Conservation (phyloP, 1,140 invertebrate genomes). For the Zaprionus vittiger region DNA sequence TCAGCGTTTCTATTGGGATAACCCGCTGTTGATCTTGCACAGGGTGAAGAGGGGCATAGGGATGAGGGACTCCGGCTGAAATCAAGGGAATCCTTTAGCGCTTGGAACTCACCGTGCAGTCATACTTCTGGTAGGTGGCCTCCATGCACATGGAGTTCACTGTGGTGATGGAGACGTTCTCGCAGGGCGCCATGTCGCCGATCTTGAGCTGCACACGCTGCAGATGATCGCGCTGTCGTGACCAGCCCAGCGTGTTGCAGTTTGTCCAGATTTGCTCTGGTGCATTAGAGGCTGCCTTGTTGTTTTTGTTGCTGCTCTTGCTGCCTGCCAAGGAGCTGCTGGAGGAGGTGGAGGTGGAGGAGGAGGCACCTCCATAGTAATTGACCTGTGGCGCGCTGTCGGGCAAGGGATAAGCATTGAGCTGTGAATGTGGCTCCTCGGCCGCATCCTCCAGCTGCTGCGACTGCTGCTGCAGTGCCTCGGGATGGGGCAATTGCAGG, state of each 20-base stretch:
- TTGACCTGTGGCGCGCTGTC: constrained; percentile 73
- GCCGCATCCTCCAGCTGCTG: neutral
- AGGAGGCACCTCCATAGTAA: constrained; percentile 50
- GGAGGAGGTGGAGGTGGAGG: constrained; percentile 9
- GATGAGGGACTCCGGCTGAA: no score
- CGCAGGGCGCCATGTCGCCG: constrained; percentile 91
- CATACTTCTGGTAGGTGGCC: constrained; percentile 90
- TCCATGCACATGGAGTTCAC: constrained; percentile 93
- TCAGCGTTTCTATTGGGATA: no score
- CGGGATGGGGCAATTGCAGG: constrained; percentile 70
- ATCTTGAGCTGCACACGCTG: constrained; percentile 91
- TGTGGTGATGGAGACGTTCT: constrained; percentile 92
- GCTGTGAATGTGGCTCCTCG: constrained; percentile 5
- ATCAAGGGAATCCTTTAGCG: no score
- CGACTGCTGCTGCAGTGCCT: constrained; percentile 67
- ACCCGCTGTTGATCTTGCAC: no score
- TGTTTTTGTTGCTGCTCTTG: constrained; percentile 21
- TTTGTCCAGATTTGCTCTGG: constrained; percentile 85
- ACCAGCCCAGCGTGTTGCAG: constrained; percentile 94
- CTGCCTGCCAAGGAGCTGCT: constrained; percentile 12
- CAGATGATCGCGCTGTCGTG: constrained; percentile 90
- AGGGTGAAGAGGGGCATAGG: no score
- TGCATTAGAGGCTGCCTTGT: constrained; percentile 38
- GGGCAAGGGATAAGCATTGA: constrained; percentile 70
- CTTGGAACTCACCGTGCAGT: constrained; percentile 90